Evolutionary conservation across 92 coral and sea anemone genomes (phyloP).

Genomic region (Blastomussa wellsi): DNA sequence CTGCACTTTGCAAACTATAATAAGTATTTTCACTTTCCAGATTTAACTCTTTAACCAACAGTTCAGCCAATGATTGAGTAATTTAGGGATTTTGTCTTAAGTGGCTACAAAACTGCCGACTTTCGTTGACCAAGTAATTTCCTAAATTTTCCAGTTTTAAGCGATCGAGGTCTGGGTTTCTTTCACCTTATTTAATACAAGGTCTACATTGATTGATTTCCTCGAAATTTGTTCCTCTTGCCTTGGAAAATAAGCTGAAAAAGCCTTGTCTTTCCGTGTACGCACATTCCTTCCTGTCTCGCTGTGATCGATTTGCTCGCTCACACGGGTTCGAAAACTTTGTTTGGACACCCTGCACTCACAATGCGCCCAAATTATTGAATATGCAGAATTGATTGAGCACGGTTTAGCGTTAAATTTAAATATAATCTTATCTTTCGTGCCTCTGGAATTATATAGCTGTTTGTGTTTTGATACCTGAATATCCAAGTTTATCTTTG

Average conservation of each 20-base stretch:
- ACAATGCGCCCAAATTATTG: not conserved
- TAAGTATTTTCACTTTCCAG: not conserved
- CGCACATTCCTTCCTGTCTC: not conserved
- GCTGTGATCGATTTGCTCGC: not conserved
- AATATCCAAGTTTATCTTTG: not conserved
- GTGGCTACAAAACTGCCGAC: not conserved
- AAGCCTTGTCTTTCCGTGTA: too few species aligned
- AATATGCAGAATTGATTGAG: constrained; percentile 11
- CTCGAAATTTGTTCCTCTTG: not conserved
- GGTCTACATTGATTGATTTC: not conserved
- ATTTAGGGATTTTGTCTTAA: not conserved
- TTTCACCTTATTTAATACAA: not conserved
- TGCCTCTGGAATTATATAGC: not conserved
- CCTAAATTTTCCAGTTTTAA: not conserved
- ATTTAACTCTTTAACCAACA: not conserved
- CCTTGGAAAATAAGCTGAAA: not conserved
- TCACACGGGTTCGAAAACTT: not conserved
- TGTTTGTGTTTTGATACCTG: not conserved
- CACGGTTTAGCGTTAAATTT: not conserved
- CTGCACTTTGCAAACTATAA: not conserved
- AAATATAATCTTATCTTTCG: not conserved
- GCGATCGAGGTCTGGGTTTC: not conserved
- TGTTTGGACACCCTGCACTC: not conserved
- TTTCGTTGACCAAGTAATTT: not conserved
- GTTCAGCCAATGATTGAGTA: not conserved